Evolutionary conservation across 2,113 vertebrate genomes (phyloP).

Genomic region (Pyrgilauda ruficollis): DNA sequence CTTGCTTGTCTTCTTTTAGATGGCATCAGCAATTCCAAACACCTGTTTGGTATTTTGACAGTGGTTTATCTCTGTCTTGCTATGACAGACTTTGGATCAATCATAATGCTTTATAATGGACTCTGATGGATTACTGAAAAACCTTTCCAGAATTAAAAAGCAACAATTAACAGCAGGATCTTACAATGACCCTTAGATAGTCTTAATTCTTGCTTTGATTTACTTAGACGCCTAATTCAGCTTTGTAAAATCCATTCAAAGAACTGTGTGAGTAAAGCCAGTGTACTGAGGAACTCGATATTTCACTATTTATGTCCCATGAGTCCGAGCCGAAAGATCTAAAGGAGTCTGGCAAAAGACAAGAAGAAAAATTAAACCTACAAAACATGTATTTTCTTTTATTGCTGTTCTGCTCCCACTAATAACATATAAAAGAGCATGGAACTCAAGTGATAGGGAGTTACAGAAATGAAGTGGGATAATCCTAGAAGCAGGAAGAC

Average conservation of each 20-base stretch:
- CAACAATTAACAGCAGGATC: background rate
- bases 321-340: background rate
- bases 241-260: slow-evolving; percentile 3
- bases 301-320: background rate
- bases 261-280: background rate
- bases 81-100: background rate
- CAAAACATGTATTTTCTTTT: background rate
- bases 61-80: background rate
- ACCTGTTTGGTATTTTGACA: background rate
- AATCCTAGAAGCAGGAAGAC: background rate
- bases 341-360: background rate
- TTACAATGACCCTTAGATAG: background rate
- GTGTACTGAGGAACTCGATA: background rate
- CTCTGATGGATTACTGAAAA: background rate
- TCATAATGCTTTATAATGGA: background rate
- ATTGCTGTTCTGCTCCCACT: background rate
- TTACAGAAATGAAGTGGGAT: background rate
- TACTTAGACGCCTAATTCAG: background rate
- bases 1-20: background rate
- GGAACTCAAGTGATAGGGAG: background rate
- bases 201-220: background rate
- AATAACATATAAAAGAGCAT: background rate
- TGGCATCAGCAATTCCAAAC: background rate
- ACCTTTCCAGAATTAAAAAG: background rate
- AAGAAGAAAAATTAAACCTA: background rate